Percentiles rank a stretch among this genome's conserved stretches.
These are phyloP conservation scores for Cygnus atratus DNA, from an alignment of 2,113 vertebrate genomes.

Conservation along the genomic window DNA sequence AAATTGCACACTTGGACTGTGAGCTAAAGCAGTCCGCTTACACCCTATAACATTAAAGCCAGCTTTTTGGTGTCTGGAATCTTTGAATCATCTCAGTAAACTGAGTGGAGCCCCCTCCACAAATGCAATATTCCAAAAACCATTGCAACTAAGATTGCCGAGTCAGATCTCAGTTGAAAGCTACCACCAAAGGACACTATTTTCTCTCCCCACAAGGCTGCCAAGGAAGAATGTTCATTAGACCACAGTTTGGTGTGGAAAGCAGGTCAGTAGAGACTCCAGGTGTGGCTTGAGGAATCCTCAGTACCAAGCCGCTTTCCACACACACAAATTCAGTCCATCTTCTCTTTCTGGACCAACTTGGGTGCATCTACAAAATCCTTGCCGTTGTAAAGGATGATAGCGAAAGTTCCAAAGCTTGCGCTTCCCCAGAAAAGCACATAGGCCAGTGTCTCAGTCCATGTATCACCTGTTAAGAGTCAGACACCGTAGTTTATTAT, in stretches of 20 bases:
- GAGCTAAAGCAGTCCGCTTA: background rate
- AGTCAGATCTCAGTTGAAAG: background rate
- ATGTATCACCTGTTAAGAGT: slow-evolving; percentile 86
- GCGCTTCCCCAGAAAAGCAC: slow-evolving; percentile 94
- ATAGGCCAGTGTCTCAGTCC: slow-evolving; percentile 95
- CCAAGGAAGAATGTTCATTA: slow-evolving; percentile 16
- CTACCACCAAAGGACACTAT: background rate
- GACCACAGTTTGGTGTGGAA: slow-evolving; percentile 71
- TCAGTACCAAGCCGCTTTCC: slow-evolving; percentile 91
- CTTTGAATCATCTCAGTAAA: background rate
- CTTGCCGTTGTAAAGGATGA: slow-evolving; percentile 94
- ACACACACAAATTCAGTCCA: slow-evolving; percentile 99
- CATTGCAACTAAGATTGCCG: slow-evolving; percentile 26
- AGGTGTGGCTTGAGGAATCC: slow-evolving; percentile 79
- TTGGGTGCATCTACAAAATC: slow-evolving; percentile 95
- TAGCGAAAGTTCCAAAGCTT: slow-evolving; percentile 87
- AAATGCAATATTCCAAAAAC: slow-evolving; percentile 65
- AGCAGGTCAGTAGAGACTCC: slow-evolving; percentile 94
- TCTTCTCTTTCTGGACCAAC: slow-evolving; percentile 96
- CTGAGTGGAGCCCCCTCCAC: background rate
- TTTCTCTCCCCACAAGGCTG: background rate
- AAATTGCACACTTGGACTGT: background rate
- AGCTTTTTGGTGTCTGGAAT: background rate
- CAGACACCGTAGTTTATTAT: background rate
- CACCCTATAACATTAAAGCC: background rate